These are phyloP conservation scores for Sebastes hubbsi DNA, from an alignment of 2,797 vertebrate species.

Conservation along the genomic window DNA sequence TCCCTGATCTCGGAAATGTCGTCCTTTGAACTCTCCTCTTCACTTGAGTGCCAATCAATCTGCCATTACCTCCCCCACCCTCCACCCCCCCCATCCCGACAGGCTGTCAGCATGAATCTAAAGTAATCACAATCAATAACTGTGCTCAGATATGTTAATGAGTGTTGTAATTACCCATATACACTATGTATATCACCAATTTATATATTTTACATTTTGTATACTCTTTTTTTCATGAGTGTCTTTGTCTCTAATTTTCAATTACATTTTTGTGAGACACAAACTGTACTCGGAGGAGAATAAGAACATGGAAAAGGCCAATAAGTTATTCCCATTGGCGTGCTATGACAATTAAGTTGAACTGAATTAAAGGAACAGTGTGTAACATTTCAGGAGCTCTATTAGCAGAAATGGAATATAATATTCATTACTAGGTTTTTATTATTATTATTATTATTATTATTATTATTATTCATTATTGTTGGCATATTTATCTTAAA, in stretches of 20 bases:
- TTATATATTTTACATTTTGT: not conserved
- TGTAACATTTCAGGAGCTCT: too few relatives aligned
- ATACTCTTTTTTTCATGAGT: not conserved
- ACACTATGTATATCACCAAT: not conserved
- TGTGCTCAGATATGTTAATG: not conserved
- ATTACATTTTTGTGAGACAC: not conserved
- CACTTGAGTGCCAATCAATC: constrained; percentile 26
- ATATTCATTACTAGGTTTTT: too few relatives aligned
- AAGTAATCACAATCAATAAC: not conserved
- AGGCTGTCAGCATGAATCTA: not conserved
- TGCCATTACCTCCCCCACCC: not conserved
- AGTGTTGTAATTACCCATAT: not conserved
- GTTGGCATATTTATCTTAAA: not conserved
- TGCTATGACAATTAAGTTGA: not conserved
- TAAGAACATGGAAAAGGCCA: not conserved
- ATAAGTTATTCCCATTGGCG: not conserved
- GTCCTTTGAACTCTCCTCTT: constrained; percentile 2
- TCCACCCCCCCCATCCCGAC: not conserved
- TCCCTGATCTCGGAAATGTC: constrained; percentile 5
- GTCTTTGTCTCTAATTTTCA: not conserved
- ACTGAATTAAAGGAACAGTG: not conserved
- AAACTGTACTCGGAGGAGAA: not conserved
- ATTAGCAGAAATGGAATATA: too few relatives aligned
- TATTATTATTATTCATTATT: too few relatives aligned
- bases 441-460: too few relatives aligned